Evolutionary conservation across 2,113 vertebrate species (phyloP).

Genomic region (Sula dactylatra): DNA sequence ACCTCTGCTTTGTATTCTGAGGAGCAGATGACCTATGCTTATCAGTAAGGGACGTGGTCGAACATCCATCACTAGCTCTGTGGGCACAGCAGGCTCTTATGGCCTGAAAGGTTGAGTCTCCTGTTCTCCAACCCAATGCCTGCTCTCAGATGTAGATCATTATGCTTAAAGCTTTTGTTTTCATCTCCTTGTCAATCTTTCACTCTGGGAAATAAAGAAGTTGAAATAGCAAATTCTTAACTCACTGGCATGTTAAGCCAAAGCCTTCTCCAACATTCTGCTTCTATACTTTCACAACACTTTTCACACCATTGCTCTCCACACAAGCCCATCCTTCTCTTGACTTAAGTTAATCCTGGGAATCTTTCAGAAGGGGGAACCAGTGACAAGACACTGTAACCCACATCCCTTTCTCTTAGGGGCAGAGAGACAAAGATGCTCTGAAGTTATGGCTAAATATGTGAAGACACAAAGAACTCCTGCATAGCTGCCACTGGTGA

Average conservation of each 20-base stretch:
- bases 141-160: not conserved
- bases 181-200: not conserved
- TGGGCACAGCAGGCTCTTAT: not conserved
- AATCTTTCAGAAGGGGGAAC: not conserved
- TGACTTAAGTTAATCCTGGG: not conserved
- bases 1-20: not conserved
- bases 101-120: not conserved
- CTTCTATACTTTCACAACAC: not conserved
- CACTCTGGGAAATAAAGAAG: not conserved
- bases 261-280: not conserved
- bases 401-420: not conserved
- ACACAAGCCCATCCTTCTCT: not conserved
- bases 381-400: not conserved
- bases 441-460: not conserved
- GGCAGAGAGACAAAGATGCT: not conserved
- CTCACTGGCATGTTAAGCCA: not conserved
- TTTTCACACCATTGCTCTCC: not conserved
- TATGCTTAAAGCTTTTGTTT: not conserved
- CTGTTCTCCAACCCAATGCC: not conserved
- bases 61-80: not conserved
- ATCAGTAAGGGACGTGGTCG: not conserved
- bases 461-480: not conserved
- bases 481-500: not conserved
- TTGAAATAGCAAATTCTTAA: not conserved
- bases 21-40: not conserved